Evolutionary conservation across 2,888 invertebrate genomes (phyloP).

Genomic region (Myopa testacea): DNA sequence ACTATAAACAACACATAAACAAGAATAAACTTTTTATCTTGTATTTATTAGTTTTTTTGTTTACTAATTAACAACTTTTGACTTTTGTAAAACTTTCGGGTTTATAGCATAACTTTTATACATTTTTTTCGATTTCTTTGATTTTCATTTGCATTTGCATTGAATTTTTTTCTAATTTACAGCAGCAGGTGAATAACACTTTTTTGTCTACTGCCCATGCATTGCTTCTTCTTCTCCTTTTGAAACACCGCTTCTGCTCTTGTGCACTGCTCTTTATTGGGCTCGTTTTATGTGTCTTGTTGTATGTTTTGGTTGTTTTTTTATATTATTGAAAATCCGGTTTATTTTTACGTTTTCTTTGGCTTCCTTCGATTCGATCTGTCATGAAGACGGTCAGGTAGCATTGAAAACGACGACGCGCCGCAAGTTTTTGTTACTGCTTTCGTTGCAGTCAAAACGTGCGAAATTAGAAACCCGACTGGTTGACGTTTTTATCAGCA

Average conservation of each 20-base stretch:
- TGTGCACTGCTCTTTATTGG: constrained; percentile 5
- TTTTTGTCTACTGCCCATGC: background rate
- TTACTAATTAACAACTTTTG: background rate
- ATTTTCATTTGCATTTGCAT: background rate
- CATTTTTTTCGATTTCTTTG: background rate
- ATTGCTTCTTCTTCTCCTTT: constrained; percentile 11
- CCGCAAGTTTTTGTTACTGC: too few relatives aligned
- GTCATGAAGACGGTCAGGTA: background rate
- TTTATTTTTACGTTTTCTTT: constrained; percentile 31
- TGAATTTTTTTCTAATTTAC: background rate
- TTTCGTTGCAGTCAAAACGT: too few relatives aligned
- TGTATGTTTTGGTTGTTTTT: background rate
- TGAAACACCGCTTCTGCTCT: background rate
- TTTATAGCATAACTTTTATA: background rate
- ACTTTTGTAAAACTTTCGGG: background rate
- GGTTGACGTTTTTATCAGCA: background rate
- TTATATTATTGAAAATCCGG: constrained; percentile 33
- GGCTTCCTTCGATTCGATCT: constrained; percentile 30
- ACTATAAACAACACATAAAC: too few relatives aligned
- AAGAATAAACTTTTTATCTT: background rate
- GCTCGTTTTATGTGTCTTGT: constrained; percentile 5
- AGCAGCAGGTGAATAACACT: constrained; percentile 29
- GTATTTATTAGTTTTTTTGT: background rate
- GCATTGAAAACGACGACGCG: background rate
- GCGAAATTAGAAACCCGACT: background rate